Evolutionary conservation across 2,888 invertebrate genomes (phyloP).

Genomic region (Zaprionus obscuricornis): DNA sequence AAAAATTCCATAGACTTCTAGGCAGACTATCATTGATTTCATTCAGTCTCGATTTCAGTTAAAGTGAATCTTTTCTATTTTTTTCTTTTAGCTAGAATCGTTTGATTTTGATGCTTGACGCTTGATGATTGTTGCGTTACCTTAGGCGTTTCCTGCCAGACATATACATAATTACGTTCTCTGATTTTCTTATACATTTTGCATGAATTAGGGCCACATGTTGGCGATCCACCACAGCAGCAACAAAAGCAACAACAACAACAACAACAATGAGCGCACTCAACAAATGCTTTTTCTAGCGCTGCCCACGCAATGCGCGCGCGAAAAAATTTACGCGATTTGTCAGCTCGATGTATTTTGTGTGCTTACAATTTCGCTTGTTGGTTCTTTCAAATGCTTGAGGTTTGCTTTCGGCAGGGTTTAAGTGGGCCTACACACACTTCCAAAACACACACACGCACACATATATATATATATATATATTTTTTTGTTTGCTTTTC

Average conservation of each 20-base stretch:
- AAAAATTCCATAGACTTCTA: no score
- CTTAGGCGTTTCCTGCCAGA: conserved; percentile 64
- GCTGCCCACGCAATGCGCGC: conserved; percentile 72
- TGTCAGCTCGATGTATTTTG: conserved; percentile 67
- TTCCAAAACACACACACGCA: conserved; percentile 14
- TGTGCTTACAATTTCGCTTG: conserved; percentile 65
- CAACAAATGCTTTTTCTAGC: not conserved
- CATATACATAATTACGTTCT: conserved; percentile 51
- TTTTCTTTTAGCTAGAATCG: conserved; percentile 8
- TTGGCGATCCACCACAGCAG: conserved; percentile 51
- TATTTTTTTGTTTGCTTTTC: conserved; percentile 46
- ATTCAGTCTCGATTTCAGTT: not conserved
- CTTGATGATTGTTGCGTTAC: conserved; percentile 19
- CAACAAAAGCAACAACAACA: conserved; percentile 7
- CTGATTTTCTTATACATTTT: conserved; percentile 43
- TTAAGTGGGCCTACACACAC: conserved; percentile 74
- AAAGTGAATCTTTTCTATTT: not conserved
- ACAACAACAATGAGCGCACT: conserved; percentile 28
- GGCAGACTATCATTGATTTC: not conserved
- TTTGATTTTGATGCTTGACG: no score
- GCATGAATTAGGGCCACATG: conserved; percentile 78
- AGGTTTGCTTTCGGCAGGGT: conserved; percentile 79
- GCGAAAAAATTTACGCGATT: conserved; percentile 73
- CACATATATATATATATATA: not conserved
- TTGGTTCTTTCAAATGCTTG: conserved; percentile 74